Percentiles rank a stretch among this genome's conserved stretches.
phyloP scores from a whole-genome alignment of 2,797 vertebrate genomes.

The Sebastes trivittatus region DNA sequence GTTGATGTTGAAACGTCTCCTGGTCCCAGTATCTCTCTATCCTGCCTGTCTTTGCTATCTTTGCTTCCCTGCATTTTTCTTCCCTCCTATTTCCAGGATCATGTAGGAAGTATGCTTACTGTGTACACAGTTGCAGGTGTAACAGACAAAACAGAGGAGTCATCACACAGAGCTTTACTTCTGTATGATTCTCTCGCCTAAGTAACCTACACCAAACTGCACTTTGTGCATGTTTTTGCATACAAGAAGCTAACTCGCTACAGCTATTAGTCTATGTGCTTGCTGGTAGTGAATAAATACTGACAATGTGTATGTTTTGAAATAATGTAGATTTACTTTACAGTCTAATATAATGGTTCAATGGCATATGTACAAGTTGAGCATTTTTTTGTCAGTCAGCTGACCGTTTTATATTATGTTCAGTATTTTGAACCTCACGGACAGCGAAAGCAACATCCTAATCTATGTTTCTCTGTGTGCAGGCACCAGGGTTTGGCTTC shows the following conservation, averaged over 20 bases:
- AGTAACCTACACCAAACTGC: neutral
- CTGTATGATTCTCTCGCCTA: conserved; percentile 1
- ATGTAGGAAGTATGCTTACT: conserved; percentile 11
- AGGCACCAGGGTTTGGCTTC: conserved; percentile 99
- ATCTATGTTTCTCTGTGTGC: conserved; percentile 31
- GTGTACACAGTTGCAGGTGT: conserved; percentile 16
- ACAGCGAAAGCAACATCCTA: neutral
- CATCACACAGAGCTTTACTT: conserved; percentile 2
- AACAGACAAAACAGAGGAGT: conserved; percentile 7
- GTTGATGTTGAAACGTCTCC: neutral
- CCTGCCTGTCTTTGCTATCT: neutral
- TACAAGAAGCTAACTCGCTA: neutral
- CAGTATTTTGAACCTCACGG: neutral
- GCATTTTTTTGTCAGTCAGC: neutral
- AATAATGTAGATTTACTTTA: neutral
- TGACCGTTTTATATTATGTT: neutral
- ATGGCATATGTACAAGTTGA: neutral
- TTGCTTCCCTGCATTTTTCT: neutral
- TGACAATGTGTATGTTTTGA: neutral
- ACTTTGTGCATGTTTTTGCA: neutral
- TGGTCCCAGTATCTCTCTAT: neutral
- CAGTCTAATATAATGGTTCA: neutral
- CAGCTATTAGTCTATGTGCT: neutral
- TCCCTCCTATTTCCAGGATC: conserved; percentile 9
- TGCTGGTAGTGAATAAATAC: neutral